These are phyloP conservation scores for Anniella stebbinsi DNA, from an alignment of 2,797 vertebrate species.

Conservation along the genomic window DNA sequence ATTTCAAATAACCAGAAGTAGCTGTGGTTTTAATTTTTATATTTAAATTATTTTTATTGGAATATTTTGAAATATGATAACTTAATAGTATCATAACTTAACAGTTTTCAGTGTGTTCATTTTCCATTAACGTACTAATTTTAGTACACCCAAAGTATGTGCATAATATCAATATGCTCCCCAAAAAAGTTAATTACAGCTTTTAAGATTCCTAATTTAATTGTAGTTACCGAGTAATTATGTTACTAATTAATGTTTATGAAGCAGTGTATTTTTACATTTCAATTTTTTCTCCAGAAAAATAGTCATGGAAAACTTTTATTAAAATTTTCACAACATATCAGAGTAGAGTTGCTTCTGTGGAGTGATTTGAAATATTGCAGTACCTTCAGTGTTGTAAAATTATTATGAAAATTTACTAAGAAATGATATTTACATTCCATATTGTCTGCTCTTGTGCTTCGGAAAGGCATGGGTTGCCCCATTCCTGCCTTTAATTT, in stretches of 20 bases:
- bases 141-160: not conserved
- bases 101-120: too few relatives aligned
- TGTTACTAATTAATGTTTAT: not conserved
- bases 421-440: not conserved
- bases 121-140: not conserved
- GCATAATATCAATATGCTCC: not conserved
- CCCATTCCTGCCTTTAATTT: not conserved
- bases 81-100: too few relatives aligned
- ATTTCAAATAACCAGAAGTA: not conserved
- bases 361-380: not conserved
- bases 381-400: not conserved
- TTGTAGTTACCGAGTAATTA: not conserved
- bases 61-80: not conserved
- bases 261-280: not conserved
- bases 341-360: not conserved
- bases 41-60: not conserved
- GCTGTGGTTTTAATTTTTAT: not conserved
- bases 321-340: not conserved
- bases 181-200: not conserved
- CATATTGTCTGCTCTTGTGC: not conserved
- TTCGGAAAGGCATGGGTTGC: not conserved
- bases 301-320: not conserved
- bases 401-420: not conserved
- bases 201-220: not conserved
- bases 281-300: not conserved